Conservation (phyloP, 2,888 invertebrate genomes). For the Ectemnius lituratus region DNA sequence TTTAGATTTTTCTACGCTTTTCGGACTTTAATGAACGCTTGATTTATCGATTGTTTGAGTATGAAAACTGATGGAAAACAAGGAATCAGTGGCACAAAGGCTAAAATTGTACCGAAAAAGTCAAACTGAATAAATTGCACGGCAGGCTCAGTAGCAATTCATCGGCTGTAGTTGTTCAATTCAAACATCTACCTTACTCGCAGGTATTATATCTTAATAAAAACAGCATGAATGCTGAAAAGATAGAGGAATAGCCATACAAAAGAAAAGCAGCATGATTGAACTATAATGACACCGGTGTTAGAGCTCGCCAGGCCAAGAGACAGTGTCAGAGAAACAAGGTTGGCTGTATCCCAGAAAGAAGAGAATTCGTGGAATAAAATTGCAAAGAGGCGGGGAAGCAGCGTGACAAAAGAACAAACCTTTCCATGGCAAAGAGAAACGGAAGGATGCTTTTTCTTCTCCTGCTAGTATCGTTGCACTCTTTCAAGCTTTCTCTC, state of each 20-base stretch:
- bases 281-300: conserved; percentile 67
- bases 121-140: too few species aligned
- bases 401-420: conserved; percentile 60
- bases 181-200: too few species aligned
- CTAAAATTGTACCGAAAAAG: too few species aligned
- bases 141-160: too few species aligned
- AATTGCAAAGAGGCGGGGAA: conserved; percentile 64
- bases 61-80: too few species aligned
- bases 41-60: too few species aligned
- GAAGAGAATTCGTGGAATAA: conserved; percentile 57
- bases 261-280: conserved; percentile 70
- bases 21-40: too few species aligned
- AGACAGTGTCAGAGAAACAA: conserved; percentile 7
- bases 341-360: conserved; percentile 18
- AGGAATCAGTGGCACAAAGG: too few species aligned
- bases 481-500: background rate
- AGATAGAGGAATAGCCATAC: conserved; percentile 51
- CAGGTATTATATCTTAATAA: too few species aligned
- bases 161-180: too few species aligned
- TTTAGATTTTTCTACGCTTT: too few species aligned
- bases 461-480: background rate
- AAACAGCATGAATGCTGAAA: too few species aligned
- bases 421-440: conserved; percentile 29
- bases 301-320: background rate
- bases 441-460: conserved; percentile 37